Percentiles rank a stretch among this genome's conserved stretches.
Conservation (phyloP, 1,140 invertebrate genomes). For the Halesus radiatus region DNA sequence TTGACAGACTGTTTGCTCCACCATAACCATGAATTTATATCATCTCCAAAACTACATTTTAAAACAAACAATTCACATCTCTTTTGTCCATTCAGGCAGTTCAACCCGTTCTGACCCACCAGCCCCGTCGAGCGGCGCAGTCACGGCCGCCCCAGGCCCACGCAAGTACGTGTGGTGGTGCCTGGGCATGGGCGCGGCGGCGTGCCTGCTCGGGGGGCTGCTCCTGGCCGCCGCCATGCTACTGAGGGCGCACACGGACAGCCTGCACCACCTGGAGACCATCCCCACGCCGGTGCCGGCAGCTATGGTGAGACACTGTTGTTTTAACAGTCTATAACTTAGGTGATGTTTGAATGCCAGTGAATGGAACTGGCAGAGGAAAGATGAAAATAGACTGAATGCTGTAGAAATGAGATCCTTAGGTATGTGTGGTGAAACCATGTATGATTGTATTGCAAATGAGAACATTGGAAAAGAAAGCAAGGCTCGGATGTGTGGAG, state of each 20-base stretch:
- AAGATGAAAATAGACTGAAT: too few species aligned
- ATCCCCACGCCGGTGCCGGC: conserved; percentile 68
- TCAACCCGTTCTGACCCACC: neutral
- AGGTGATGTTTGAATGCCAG: too few species aligned
- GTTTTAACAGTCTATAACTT: too few species aligned
- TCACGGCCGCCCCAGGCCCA: conserved; percentile 21
- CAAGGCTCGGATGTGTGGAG: too few species aligned
- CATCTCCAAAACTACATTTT: neutral
- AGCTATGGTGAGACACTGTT: conserved; percentile 62
- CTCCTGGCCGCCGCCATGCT: conserved; percentile 66
- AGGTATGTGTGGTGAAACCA: too few species aligned
- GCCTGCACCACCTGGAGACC: conserved; percentile 68
- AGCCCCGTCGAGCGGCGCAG: neutral
- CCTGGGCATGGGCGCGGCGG: conserved; percentile 64
- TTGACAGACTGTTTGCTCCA: too few species aligned
- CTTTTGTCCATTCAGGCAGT: neutral
- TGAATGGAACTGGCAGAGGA: too few species aligned
- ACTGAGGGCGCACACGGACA: conserved; percentile 64
- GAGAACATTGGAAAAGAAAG: too few species aligned
- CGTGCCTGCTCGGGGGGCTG: conserved; percentile 64
- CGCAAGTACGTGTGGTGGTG: conserved; percentile 70
- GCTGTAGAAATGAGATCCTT: too few species aligned
- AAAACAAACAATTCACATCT: neutral
- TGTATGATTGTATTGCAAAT: too few species aligned
- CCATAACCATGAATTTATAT: too few species aligned